Evolutionary conservation across 2,888 invertebrate species (phyloP).

Genomic region (Bhutanitis thaidina): DNA sequence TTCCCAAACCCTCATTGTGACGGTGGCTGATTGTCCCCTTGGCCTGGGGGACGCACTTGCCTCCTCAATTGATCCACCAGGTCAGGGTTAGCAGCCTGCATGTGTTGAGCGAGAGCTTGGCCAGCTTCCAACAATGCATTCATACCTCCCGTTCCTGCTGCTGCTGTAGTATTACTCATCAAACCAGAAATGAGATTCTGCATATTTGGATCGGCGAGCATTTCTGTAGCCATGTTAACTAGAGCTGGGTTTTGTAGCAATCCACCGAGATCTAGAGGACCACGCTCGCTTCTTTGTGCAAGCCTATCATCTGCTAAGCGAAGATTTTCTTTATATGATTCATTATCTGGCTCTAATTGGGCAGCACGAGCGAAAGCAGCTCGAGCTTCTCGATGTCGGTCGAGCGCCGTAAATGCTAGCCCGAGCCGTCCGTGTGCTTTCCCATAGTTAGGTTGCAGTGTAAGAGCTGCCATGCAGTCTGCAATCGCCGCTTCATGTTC

Average conservation of each 20-base stretch:
- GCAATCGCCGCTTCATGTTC: conserved; percentile 91
- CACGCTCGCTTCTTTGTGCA: conserved; percentile 83
- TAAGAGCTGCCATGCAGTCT: conserved; percentile 94
- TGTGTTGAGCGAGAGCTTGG: conserved; percentile 89
- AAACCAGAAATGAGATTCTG: conserved; percentile 85
- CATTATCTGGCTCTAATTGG: conserved; percentile 94
- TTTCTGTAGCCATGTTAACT: conserved; percentile 90
- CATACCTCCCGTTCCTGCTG: conserved; percentile 49
- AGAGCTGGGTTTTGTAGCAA: conserved; percentile 90
- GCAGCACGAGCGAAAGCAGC: conserved; percentile 93
- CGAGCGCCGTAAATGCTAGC: conserved; percentile 91
- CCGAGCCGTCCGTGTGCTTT: conserved; percentile 97
- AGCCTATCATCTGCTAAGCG: conserved; percentile 87
- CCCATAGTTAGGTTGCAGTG: conserved; percentile 93
- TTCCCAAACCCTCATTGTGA: conserved; percentile 22
- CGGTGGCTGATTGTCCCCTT: conserved; percentile 39
- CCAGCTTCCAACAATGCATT: conserved; percentile 81
- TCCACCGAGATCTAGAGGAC: conserved; percentile 78
- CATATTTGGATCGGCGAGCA: conserved; percentile 92
- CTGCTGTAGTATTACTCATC: conserved; percentile 54
- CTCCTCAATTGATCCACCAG: conserved; percentile 89
- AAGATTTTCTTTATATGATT: conserved; percentile 92
- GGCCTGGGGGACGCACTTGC: conserved; percentile 75
- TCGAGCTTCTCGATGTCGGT: conserved; percentile 90
- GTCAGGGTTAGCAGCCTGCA: conserved; percentile 90